Evolutionary conservation across 2,888 invertebrate genomes (phyloP), one percentile per base, ranked within the genome.

Genomic region (Cremastobaeus sp.): DNA sequence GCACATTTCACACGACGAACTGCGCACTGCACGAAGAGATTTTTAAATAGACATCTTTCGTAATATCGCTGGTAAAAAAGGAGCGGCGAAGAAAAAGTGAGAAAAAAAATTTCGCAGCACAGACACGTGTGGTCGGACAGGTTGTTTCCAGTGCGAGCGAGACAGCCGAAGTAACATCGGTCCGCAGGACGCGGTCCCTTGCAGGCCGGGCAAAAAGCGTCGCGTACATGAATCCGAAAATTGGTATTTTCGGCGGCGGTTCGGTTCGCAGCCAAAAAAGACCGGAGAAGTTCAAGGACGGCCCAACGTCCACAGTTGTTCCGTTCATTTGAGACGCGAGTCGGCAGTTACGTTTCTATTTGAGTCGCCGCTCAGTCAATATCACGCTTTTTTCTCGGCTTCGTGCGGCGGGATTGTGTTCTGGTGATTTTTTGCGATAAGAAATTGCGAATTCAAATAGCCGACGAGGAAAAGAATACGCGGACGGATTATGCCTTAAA

Each of bases 1-100:
- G 52, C 69, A 69, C 69, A 69, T 69, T 60, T 60, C 14, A 45
- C 12, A 43, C 37, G 43, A 21, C 37, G 43, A 68, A 68, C 50
- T 59, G 48, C 48, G 57, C 66, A 66, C 66, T 57, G 34, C 34
- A 65, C 32, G 9, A 54, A 30, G 43, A 55, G 35, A 48, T 45
- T 48, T 55, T 66, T 48, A 25, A 66, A 47, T 43, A 28, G 30
- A 47, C 39, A 32, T 30, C 17, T 64, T 32, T n/a, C n/a, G n/a
- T n/a, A n/a, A n/a, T n/a, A n/a, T n/a, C n/a, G n/a, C n/a, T n/a
- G n/a, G n/a, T n/a, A n/a, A n/a, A n/a, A n/a, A 37, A 55, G 8
- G 15, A 43, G n/a, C 45, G 28, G 15, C 9, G 20, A 12, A 2
- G 0, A n/a, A 21, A 60, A 48, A 60, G 14, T 37, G 14, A 57